Base-by-base conservation (phyloP, 2,888 invertebrate species). In the Geotrupes spiniger region DNA sequence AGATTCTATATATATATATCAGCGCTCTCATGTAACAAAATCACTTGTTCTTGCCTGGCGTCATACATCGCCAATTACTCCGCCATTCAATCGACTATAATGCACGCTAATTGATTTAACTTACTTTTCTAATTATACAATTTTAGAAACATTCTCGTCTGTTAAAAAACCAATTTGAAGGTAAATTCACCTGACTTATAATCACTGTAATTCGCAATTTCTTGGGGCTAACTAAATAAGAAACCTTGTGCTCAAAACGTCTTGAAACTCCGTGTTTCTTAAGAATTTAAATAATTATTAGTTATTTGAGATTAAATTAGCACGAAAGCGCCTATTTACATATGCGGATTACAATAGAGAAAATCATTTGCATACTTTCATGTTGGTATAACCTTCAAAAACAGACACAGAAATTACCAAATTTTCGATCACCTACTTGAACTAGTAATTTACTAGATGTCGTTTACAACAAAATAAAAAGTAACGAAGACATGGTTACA, bases 191-290 rank as follows among this genome's bases (percentile, higher is more conserved):
- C 25, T 33, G 40, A 40, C 21, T 25, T 5, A 25, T 43, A 43
- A 43, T 43, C 43, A 43, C 43, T 43, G 36, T 43, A 43, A 43
- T 43, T 36, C 43, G 11, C 33, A 11, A 26, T 36, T 33, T 33
- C 43, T 43, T 16, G 33, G 33, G 43, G 43, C 43, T 33, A 43
- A 25, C 31, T 21, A 26, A 36, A 41, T 25, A 43, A 25, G 43
- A 36, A 43, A 43, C 43, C 43, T 43, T 46, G 46, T 46, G 46
- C 46, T 46, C 38, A 46, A 46, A 46, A 46, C 46, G 46, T 46
- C 46, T 46, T 29, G 38, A 25, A 46, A 46, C 39, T 39, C 39
- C 31, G 38, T 29, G 28, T 25, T 33, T 11, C 43, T 11, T 14
- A 31, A 37, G 39, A 46, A 46, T 46, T 39, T 39, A 39, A 46